Evolutionary conservation across 1,140 invertebrate genomes (phyloP).

Genomic region (Frieseomelitta varia): DNA sequence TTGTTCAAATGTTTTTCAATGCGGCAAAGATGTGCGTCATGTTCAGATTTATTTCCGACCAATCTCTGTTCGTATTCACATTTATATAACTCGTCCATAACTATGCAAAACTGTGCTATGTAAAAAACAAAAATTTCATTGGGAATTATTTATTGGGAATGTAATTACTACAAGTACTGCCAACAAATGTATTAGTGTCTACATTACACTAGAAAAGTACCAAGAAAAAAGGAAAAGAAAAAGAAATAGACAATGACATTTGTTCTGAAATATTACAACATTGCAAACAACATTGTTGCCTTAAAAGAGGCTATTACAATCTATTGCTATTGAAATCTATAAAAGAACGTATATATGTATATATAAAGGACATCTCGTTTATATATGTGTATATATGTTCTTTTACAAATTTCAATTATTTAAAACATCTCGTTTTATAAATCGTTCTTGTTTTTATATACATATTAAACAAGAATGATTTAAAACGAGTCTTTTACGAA

Average conservation of each 20-base stretch:
- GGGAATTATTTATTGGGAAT: slow-evolving; percentile 38
- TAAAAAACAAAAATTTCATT: slow-evolving; percentile 37
- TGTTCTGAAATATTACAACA: slow-evolving; percentile 38
- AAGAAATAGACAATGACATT: slow-evolving; percentile 28
- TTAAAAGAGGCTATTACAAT: slow-evolving; percentile 48
- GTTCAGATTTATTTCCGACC: slow-evolving; percentile 30
- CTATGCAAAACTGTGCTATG: slow-evolving; percentile 35
- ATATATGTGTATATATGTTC: too few relatives aligned
- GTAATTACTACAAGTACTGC: slow-evolving; percentile 44
- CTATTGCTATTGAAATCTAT: slow-evolving; percentile 37
- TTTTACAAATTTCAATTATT: too few relatives aligned
- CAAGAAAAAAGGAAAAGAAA: not conserved
- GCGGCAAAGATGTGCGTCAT: slow-evolving; percentile 6
- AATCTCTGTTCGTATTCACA: slow-evolving; percentile 21
- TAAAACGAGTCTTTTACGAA: slow-evolving; percentile 17
- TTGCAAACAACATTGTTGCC: slow-evolving; percentile 24
- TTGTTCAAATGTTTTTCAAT: slow-evolving; percentile 28
- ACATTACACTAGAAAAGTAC: slow-evolving; percentile 18
- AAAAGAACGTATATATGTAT: not conserved
- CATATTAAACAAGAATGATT: slow-evolving; percentile 6
- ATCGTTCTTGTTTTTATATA: too few relatives aligned
- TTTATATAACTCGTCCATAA: slow-evolving; percentile 38
- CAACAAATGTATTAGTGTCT: slow-evolving; percentile 45
- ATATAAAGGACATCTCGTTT: too few relatives aligned
- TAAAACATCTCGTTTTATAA: too few relatives aligned